phyloP scores from a whole-genome alignment of 2,797 vertebrate species.

The Ceyx erithaca region DNA sequence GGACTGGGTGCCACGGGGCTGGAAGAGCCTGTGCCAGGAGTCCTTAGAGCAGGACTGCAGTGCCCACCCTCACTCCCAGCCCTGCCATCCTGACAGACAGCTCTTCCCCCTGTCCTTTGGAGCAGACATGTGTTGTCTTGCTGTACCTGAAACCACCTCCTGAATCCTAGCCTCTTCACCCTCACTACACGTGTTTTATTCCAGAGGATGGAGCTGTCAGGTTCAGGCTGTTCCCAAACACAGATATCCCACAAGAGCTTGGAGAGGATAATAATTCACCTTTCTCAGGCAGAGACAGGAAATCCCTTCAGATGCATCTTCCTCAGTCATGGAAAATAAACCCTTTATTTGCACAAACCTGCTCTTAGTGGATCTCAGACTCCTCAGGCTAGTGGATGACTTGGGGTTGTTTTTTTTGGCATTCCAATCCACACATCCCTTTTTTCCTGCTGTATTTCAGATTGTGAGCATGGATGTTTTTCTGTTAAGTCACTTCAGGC shows the following conservation, averaged over 20 bases:
- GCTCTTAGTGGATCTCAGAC: background rate
- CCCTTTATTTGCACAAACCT: background rate
- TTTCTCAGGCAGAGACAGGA: background rate
- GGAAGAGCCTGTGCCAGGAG: background rate
- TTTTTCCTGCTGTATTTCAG: background rate
- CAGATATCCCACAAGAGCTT: background rate
- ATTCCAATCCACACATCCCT: background rate
- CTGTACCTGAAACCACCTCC: background rate
- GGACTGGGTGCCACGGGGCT: background rate
- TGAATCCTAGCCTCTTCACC: too few species aligned
- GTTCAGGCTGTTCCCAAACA: background rate
- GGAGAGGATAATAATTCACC: background rate
- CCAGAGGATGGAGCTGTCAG: background rate
- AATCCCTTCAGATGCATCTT: background rate
- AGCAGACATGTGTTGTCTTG: background rate
- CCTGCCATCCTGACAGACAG: background rate
- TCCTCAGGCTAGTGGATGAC: background rate
- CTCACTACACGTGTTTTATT: background rate
- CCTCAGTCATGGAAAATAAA: background rate
- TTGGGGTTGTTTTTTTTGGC: background rate
- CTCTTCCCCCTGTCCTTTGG: background rate
- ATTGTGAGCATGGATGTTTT: background rate
- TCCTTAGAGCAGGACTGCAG: background rate
- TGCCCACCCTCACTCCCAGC: background rate
- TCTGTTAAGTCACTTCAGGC: background rate